Evolutionary conservation across 2,797 vertebrate genomes (phyloP).

Genomic region (Semaprochilodus insignis): DNA sequence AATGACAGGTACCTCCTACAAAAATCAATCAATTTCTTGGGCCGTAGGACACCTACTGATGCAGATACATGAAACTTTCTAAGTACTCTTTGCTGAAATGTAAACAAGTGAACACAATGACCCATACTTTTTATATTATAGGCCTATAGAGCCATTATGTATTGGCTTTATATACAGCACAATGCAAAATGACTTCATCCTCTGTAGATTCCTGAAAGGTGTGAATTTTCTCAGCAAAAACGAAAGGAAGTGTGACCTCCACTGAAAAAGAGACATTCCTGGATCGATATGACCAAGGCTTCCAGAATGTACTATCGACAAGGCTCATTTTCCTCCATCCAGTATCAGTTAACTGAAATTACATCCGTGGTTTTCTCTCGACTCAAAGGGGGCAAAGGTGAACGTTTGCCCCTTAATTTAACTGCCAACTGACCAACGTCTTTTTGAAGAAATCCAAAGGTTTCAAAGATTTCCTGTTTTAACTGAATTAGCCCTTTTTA

Average conservation of each 20-base stretch:
- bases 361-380: slow-evolving; percentile 51
- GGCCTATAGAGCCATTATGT: no score
- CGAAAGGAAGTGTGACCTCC: not conserved
- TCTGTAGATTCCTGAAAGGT: not conserved
- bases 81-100: not conserved
- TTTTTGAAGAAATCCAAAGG: slow-evolving; percentile 61
- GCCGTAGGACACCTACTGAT: not conserved
- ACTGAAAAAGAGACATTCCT: slow-evolving; percentile 23
- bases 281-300: slow-evolving; percentile 56
- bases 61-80: not conserved
- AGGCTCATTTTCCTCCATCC: slow-evolving; percentile 35
- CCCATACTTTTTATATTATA: not conserved
- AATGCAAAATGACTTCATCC: not conserved
- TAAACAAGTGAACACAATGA: not conserved
- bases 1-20: not conserved
- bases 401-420: slow-evolving; percentile 60
- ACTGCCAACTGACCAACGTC: slow-evolving; percentile 66
- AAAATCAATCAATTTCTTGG: not conserved
- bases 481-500: not conserved
- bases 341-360: slow-evolving; percentile 60
- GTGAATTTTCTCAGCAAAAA: not conserved
- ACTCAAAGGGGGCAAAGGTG: slow-evolving; percentile 55
- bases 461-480: not conserved
- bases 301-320: slow-evolving; percentile 52
- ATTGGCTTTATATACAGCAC: not conserved